phyloP scores from a whole-genome alignment of 1,140 invertebrate genomes.

The Drosophila simulans region DNA sequence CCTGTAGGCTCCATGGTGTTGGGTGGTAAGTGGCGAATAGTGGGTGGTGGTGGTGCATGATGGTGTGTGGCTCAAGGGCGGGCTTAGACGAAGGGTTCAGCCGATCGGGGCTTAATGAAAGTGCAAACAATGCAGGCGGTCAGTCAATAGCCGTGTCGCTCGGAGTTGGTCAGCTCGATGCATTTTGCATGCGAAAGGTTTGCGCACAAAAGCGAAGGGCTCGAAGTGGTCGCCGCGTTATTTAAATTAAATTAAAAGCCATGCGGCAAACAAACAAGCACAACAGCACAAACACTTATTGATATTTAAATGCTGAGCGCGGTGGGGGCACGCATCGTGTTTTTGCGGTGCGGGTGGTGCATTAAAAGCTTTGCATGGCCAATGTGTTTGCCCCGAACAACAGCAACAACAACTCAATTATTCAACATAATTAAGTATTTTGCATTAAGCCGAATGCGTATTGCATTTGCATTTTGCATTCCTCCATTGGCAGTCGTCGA shows the following conservation, averaged over 20 bases:
- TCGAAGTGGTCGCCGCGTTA: slow-evolving; percentile 45
- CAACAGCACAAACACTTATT: slow-evolving; percentile 73
- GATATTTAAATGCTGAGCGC: slow-evolving; percentile 73
- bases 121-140: slow-evolving; percentile 56
- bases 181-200: slow-evolving; percentile 44
- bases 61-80: neutral
- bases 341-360: slow-evolving; percentile 65
- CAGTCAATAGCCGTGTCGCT: slow-evolving; percentile 30
- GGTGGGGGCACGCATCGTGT: slow-evolving; percentile 14
- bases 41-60: neutral
- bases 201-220: slow-evolving; percentile 8
- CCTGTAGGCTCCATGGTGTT: neutral
- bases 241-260: slow-evolving; percentile 82
- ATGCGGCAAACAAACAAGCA: slow-evolving; percentile 65
- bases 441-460: slow-evolving; percentile 73
- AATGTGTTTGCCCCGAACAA: slow-evolving; percentile 76
- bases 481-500: slow-evolving; percentile 16
- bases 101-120: slow-evolving; percentile 61
- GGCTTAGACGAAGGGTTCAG: slow-evolving; percentile 14
- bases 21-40: neutral
- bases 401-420: slow-evolving; percentile 74
- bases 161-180: slow-evolving; percentile 56
- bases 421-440: slow-evolving; percentile 83
- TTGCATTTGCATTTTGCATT: slow-evolving; percentile 38
- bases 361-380: slow-evolving; percentile 80